These are phyloP conservation scores for Desoria tigrina DNA, from an alignment of 2,888 invertebrate species.

Conservation along the genomic window DNA sequence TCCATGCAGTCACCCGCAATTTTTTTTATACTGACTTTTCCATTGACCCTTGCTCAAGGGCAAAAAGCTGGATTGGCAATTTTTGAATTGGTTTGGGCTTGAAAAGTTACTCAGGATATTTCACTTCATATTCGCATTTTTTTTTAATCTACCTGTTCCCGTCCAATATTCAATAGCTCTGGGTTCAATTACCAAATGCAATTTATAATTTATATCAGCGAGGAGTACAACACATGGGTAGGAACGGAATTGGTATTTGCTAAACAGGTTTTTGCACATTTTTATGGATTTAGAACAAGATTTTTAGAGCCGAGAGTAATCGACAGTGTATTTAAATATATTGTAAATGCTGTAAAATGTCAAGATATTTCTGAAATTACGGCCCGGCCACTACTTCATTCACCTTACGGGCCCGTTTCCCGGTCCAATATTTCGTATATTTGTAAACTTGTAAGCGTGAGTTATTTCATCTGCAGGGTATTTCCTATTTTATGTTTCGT, in stretches of 20 bases:
- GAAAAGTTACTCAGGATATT: background rate
- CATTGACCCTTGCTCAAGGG: slow-evolving; percentile 4
- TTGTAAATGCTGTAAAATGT: slow-evolving; percentile 21
- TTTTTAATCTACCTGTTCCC: too few relatives aligned
- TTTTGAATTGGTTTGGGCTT: too few relatives aligned
- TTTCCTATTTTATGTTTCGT: background rate
- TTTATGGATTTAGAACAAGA: slow-evolving; percentile 15
- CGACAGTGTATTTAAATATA: slow-evolving; percentile 16
- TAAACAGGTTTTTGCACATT: slow-evolving; percentile 18
- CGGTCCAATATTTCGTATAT: background rate
- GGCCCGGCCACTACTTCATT: background rate
- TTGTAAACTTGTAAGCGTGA: background rate
- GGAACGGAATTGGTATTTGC: background rate
- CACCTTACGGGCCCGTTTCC: background rate
- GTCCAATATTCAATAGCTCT: too few relatives aligned
- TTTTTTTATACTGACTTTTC: background rate
- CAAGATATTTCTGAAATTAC: slow-evolving; percentile 19
- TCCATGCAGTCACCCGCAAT: too few relatives aligned
- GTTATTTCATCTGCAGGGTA: slow-evolving; percentile 5
- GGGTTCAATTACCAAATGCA: too few relatives aligned
- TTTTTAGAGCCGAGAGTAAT: slow-evolving; percentile 15
- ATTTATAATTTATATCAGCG: too few relatives aligned
- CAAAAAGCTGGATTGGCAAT: too few relatives aligned
- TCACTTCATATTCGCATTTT: background rate
- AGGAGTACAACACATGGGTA: background rate